These are phyloP conservation scores for Anarhynchus alexandrinus DNA, from an alignment of 2,113 vertebrate genomes.

Conservation along the genomic window DNA sequence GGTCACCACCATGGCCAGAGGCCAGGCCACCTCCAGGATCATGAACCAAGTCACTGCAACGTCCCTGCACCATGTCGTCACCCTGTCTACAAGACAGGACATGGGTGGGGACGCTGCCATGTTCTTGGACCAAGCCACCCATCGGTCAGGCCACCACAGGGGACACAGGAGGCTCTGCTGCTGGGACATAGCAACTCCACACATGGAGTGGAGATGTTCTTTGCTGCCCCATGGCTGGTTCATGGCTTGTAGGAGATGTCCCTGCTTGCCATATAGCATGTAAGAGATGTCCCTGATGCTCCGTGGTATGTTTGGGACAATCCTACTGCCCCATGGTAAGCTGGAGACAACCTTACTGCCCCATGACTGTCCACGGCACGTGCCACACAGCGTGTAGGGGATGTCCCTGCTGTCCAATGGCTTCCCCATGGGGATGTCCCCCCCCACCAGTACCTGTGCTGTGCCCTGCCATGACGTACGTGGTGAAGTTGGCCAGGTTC, in stretches of 20 bases:
- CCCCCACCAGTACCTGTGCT: background rate
- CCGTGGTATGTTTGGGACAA: background rate
- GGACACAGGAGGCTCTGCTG: background rate
- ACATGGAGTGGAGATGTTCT: background rate
- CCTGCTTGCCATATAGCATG: no score
- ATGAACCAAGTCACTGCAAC: background rate
- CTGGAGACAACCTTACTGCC: background rate
- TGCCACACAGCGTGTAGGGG: accelerated
- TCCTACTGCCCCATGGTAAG: background rate
- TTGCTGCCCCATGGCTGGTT: background rate
- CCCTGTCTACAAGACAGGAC: background rate
- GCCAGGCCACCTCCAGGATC: background rate
- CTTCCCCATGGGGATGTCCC: accelerated
- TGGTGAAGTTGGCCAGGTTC: constrained; percentile 91
- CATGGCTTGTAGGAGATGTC: background rate
- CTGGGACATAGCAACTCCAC: background rate
- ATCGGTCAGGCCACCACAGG: background rate
- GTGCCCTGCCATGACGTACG: constrained; percentile 69
- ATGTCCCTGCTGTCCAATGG: accelerated
- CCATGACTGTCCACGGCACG: accelerated
- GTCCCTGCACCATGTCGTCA: background rate
- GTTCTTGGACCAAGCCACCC: background rate
- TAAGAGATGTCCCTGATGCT: no score
- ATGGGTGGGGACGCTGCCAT: background rate
- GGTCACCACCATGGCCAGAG: background rate